Conservation (phyloP, 2,888 invertebrate species). For the Entomobrya multifasciata region DNA sequence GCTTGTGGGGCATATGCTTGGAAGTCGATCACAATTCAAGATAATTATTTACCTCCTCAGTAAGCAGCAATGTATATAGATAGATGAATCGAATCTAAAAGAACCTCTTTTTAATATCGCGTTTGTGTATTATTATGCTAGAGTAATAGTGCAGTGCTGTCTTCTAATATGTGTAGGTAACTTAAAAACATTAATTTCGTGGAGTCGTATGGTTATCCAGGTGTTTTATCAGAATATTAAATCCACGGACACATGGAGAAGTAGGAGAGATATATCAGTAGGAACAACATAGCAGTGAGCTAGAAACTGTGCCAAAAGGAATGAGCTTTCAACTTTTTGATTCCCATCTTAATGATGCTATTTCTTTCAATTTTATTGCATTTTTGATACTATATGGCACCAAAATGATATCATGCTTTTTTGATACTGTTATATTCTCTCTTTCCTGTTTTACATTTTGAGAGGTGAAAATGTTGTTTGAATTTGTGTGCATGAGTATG, state of each 20-base stretch:
- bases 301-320: conserved; percentile 70
- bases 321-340: conserved; percentile 68
- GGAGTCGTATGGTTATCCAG: conserved; percentile 47
- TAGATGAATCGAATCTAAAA: neutral
- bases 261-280: conserved; percentile 44
- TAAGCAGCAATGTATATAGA: neutral
- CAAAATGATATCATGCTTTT: conserved; percentile 25
- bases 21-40: conserved; percentile 42
- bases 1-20: conserved; percentile 25
- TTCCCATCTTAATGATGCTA: conserved; percentile 69
- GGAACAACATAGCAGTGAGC: too few species aligned
- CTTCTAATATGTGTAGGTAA: too few species aligned
- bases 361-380: conserved; percentile 67
- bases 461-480: neutral
- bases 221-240: conserved; percentile 67
- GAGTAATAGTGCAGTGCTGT: too few species aligned
- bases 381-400: conserved; percentile 62
- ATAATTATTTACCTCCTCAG: conserved; percentile 3
- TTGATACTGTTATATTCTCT: conserved; percentile 49
- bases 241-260: conserved; percentile 60
- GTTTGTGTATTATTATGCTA: too few species aligned
- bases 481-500: too few species aligned
- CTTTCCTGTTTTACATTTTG: conserved; percentile 11
- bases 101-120: neutral
- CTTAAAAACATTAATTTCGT: too few species aligned